Base-by-base conservation (phyloP, 2,888 invertebrate genomes). In the Phyto melanocephala region DNA sequence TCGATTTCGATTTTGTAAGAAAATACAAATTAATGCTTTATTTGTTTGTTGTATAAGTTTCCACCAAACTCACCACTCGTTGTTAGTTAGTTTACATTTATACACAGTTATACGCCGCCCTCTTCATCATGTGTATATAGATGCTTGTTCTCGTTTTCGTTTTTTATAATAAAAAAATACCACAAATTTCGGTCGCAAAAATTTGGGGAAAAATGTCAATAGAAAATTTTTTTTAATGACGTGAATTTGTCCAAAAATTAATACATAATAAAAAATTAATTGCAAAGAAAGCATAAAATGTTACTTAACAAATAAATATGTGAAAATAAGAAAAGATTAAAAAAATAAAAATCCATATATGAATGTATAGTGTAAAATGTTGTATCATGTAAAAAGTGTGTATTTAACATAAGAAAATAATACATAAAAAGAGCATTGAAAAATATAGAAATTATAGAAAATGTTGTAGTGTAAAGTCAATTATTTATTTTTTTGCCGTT, bases 21-120 rank as follows among this genome's bases (percentile, higher is more conserved):
- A 70, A 13, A 75, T 8, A 45, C 15, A 24, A 22, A 52, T 8
- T 15, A 77, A 62, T 72, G 63, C 45, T 70, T 58, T 47, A 33
- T 20, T 33, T 33, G 17, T 40, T 56, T 62, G 40, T 28, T n/a
- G 28, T 33, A 10, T 56, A 62, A 28, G 28, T 68, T 67, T 52
- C 52, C 17, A 70, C 52, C 50, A 80, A 80, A 80, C 58, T 80
- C 79, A 80, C 79, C 79, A 80, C 37, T 28, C 42, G 45, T 20
- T 79, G 58, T 79, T 35, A 28, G 3, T 28, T 28, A 28, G 3
- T 28, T 28, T 33, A 62, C 35, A 42, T 54, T 70, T 54, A 52
- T 28, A 28, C 28, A 5, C 45, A 63, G 52, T 77, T 67, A 79
- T 42, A 79, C 50, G 72, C 72, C 79, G 67, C 79, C 79, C 79